Evolutionary conservation across 2,113 vertebrate genomes (phyloP).

Genomic region (Phalacrocorax aristotelis): DNA sequence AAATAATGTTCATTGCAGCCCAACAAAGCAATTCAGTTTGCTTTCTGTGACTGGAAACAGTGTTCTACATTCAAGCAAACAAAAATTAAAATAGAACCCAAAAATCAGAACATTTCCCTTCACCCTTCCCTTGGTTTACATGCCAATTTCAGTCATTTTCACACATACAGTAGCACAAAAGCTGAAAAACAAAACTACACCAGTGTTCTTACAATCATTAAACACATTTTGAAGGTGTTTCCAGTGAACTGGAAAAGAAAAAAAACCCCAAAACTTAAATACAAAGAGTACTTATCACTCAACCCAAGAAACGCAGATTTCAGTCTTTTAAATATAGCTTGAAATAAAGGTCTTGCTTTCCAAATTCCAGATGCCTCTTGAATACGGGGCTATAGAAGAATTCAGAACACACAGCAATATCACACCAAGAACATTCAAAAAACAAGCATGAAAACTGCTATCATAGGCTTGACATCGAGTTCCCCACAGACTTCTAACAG

Average conservation of each 20-base stretch:
- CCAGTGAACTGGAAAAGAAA: neutral
- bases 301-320: neutral
- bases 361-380: neutral
- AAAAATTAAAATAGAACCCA: slow-evolving; percentile 9
- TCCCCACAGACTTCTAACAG: neutral
- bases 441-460: neutral
- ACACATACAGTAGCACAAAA: neutral
- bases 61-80: neutral
- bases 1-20: neutral
- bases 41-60: neutral
- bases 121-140: neutral
- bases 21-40: neutral
- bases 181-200: neutral
- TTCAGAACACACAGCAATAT: neutral
- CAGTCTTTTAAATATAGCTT: neutral
- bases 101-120: neutral
- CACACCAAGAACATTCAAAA: neutral
- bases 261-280: too few relatives aligned
- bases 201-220: rapidly evolving
- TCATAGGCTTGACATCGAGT: neutral
- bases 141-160: neutral
- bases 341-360: neutral
- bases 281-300: neutral
- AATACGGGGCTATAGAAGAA: neutral
- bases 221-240: neutral